These are phyloP conservation scores for Typhlomys cinereus DNA, from an alignment of 2,113 vertebrate species.

Conservation along the genomic window DNA sequence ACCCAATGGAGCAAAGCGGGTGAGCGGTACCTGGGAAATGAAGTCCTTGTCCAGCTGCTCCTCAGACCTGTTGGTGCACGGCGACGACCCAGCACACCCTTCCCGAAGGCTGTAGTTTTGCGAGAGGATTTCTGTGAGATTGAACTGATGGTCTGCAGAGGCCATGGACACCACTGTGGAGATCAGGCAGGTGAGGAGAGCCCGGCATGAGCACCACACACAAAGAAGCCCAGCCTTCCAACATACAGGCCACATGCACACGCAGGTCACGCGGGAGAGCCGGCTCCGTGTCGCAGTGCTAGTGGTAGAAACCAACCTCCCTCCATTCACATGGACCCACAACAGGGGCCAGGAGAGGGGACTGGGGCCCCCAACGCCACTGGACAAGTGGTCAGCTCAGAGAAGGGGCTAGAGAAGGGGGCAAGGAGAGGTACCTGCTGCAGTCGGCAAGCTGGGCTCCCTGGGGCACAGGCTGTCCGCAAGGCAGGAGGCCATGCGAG, in stretches of 20 bases:
- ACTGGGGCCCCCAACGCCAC: no score
- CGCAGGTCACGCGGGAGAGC: no score
- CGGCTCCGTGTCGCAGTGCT: no score
- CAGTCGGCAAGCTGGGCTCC: conserved; percentile 80
- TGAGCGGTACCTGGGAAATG: conserved; percentile 83
- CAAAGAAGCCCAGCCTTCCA: no score
- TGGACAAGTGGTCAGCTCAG: neutral
- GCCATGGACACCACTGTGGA: conserved; percentile 87
- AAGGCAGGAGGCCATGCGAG: conserved; percentile 78
- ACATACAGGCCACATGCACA: no score
- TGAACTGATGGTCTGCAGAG: conserved; percentile 85
- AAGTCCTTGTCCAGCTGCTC: conserved; percentile 87
- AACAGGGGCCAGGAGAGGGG: neutral
- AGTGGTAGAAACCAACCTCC: neutral
- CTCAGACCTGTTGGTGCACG: conserved; percentile 82
- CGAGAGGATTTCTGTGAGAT: conserved; percentile 89
- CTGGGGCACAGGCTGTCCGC: conserved; percentile 80
- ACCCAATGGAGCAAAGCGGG: rapidly evolving
- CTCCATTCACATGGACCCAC: neutral
- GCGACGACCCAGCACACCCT: conserved; percentile 69
- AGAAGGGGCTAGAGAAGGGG: neutral
- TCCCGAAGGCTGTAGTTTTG: conserved; percentile 86
- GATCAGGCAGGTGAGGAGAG: neutral
- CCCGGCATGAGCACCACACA: no score
- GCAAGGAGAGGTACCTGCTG: conserved; percentile 83